Conservation (phyloP, 2,797 vertebrate genomes). For the Pyrocephalus nanus region DNA sequence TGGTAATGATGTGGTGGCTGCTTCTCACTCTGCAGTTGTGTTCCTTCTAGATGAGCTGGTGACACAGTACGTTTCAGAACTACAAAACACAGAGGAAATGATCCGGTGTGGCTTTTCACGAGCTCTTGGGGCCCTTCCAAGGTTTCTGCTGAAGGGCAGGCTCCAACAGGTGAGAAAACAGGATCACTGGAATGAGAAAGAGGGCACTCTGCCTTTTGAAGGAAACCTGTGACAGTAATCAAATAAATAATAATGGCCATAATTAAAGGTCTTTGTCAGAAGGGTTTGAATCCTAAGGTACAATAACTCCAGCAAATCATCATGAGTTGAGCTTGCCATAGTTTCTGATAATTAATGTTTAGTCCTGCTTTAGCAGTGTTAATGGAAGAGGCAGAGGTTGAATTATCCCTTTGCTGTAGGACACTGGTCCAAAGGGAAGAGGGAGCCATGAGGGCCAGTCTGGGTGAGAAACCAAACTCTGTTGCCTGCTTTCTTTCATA, state of each 20-base stretch:
- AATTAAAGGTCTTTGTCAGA: conserved; percentile 21
- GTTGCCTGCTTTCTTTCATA: not conserved
- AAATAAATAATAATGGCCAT: conserved; percentile 5
- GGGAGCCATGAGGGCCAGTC: not conserved
- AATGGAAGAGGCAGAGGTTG: not conserved
- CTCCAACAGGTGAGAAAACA: conserved; percentile 84
- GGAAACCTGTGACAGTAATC: not conserved
- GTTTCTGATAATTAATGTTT: not conserved
- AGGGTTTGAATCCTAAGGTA: not conserved
- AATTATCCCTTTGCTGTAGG: not conserved
- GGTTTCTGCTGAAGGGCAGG: conserved; percentile 83
- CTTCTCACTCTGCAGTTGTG: not conserved
- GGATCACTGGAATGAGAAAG: not conserved
- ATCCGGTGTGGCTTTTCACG: conserved; percentile 88
- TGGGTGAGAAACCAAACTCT: not conserved
- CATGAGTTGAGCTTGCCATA: not conserved
- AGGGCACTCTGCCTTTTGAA: not conserved
- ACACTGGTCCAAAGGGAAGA: not conserved
- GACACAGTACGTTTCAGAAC: conserved; percentile 80
- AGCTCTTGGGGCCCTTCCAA: conserved; percentile 88
- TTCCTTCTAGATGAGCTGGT: conserved; percentile 81
- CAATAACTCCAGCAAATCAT: not conserved
- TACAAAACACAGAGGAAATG: conserved; percentile 84
- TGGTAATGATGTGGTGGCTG: not conserved
- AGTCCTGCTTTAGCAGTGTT: not conserved